phyloP scores from a whole-genome alignment of 2,888 invertebrate genomes.

The Chymomyza amoena region DNA sequence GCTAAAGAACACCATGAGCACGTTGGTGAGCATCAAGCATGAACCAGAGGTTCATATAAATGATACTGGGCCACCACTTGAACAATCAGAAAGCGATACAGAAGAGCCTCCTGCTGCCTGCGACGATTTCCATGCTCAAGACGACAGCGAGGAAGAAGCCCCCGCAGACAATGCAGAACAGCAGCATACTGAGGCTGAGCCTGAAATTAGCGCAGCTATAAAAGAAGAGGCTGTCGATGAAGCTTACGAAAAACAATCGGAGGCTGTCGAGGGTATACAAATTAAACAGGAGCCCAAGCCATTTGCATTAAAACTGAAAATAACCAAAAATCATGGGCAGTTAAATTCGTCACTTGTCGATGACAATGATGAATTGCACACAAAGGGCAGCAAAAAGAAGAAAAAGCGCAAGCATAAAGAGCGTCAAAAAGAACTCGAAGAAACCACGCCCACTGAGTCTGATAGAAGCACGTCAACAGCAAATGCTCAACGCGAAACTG shows the following conservation, averaged over 20 bases:
- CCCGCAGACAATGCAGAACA: conserved; percentile 14
- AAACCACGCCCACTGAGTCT: background rate
- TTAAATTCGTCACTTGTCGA: conserved; percentile 76
- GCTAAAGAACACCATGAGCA: conserved; percentile 74
- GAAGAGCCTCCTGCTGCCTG: conserved; percentile 22
- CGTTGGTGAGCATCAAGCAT: conserved; percentile 76
- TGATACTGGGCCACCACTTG: conserved; percentile 41
- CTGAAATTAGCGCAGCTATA: conserved; percentile 39
- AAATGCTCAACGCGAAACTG: background rate
- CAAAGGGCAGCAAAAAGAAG: conserved; percentile 70
- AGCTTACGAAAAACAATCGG: conserved; percentile 21
- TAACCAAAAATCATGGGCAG: conserved; percentile 78
- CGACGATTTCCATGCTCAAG: conserved; percentile 38
- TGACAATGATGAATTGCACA: conserved; percentile 55
- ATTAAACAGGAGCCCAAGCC: conserved; percentile 48
- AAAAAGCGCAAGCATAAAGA: conserved; percentile 74
- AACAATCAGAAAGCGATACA: conserved; percentile 30
- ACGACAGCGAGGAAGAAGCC: conserved; percentile 45
- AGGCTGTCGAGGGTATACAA: conserved; percentile 10
- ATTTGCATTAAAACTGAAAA: conserved; percentile 74
- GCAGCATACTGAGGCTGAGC: conserved; percentile 11
- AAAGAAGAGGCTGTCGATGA: conserved; percentile 64
- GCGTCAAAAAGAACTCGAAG: conserved; percentile 37
- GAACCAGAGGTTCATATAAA: conserved; percentile 73
- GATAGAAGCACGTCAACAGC: background rate